Evolutionary conservation across 1,140 invertebrate species (phyloP).

Genomic region (Colletes gigas): DNA sequence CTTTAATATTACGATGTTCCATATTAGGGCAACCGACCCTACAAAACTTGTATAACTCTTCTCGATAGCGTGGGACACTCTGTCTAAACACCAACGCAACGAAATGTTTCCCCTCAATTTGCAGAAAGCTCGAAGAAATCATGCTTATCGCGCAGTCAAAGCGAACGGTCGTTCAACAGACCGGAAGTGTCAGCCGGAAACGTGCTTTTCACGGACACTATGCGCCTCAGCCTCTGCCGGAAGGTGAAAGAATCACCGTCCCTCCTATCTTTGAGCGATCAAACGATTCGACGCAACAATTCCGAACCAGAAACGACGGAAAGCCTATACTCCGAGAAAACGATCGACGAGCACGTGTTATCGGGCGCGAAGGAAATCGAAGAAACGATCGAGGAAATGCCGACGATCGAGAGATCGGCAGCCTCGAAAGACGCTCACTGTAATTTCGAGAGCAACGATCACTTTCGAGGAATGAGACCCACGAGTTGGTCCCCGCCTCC

Average conservation of each 20-base stretch:
- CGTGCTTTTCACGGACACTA: constrained; percentile 86
- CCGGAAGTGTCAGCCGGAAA: constrained; percentile 68
- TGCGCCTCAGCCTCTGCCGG: constrained; percentile 87
- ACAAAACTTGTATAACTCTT: too few species aligned
- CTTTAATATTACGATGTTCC: too few species aligned
- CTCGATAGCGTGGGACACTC: too few species aligned
- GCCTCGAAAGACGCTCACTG: constrained; percentile 18
- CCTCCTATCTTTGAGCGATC: neutral
- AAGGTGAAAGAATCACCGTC: constrained; percentile 69
- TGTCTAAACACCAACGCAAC: too few species aligned
- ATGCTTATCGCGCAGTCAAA: constrained; percentile 73
- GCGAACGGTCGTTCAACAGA: constrained; percentile 68
- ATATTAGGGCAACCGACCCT: too few species aligned
- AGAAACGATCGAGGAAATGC: constrained; percentile 2
- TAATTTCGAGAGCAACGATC: constrained; percentile 65
- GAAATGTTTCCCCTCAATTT: constrained; percentile 7
- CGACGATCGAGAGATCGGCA: constrained; percentile 20
- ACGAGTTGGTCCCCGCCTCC: constrained; percentile 78
- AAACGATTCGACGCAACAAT: neutral
- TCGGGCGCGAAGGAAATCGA: neutral
- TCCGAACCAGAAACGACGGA: neutral
- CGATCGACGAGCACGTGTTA: constrained; percentile 2
- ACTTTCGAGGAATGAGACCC: constrained; percentile 75
- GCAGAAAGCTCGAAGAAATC: constrained; percentile 61
- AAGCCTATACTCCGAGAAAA: neutral